Percentiles rank a stretch among this genome's conserved stretches.
phyloP scores from a whole-genome alignment of 2,113 vertebrate genomes.

The Gymnobelideus leadbeateri region DNA sequence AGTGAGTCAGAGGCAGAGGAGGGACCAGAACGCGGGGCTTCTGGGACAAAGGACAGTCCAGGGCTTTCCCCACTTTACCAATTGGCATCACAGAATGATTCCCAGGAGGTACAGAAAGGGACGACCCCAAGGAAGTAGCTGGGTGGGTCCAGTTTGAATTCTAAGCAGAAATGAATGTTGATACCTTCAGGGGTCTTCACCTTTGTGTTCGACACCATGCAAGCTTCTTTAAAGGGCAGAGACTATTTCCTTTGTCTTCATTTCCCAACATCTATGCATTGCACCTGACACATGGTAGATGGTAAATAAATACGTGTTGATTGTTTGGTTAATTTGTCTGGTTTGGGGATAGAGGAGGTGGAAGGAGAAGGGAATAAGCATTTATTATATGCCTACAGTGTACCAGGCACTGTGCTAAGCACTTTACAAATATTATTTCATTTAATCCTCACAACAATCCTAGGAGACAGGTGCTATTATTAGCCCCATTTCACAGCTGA shows the following conservation, averaged over 20 bases:
- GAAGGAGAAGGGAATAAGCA: not conserved
- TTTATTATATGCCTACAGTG: not conserved
- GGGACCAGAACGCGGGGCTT: not conserved
- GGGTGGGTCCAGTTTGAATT: not conserved
- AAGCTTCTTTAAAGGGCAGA: not conserved
- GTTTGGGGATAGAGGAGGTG: not conserved
- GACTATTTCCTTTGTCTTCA: not conserved
- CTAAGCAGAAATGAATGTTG: not conserved
- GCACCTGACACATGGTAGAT: not conserved
- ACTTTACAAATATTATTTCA: not conserved
- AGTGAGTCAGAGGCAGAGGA: not conserved
- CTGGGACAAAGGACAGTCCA: not conserved
- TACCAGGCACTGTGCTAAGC: not conserved
- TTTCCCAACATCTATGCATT: not conserved
- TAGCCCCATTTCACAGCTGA: not conserved
- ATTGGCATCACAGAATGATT: not conserved
- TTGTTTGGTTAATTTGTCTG: not conserved
- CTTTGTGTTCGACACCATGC: not conserved
- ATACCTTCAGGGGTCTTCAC: not conserved
- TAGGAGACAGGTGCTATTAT: not conserved
- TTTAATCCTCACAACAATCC: not conserved
- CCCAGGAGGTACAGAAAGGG: not conserved
- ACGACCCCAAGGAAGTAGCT: not conserved
- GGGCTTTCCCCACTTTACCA: not conserved
- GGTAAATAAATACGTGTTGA: not conserved